A percentile compares a stretch with the other conserved stretches of the same genome.
phyloP scores from a whole-genome alignment of 2,888 invertebrate species.

The Euspilapteryx auroguttella region DNA sequence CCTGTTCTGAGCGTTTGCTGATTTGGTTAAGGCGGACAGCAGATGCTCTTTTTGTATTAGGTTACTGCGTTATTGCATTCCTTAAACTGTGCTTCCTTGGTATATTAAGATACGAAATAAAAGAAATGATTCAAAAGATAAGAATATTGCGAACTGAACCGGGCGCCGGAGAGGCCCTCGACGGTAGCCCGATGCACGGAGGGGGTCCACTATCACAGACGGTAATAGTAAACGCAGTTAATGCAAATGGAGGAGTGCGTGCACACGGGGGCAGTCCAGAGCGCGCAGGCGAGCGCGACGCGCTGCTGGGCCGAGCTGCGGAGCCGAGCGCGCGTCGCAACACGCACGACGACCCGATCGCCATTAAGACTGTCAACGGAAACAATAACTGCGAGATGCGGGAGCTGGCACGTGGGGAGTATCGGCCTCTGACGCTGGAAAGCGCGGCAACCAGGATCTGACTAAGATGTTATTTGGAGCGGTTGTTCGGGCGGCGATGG shows the following conservation, averaged over 20 bases:
- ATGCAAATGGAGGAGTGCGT: conserved; percentile 63
- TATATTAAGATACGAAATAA: conserved; percentile 82
- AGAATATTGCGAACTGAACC: conserved; percentile 73
- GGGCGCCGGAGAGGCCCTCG: conserved; percentile 51
- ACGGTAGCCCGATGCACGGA: conserved; percentile 46
- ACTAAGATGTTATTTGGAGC: conserved; percentile 77
- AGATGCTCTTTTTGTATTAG: conserved; percentile 78
- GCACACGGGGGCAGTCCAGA: conserved; percentile 55
- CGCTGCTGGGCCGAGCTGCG: conserved; percentile 49
- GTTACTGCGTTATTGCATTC: conserved; percentile 88
- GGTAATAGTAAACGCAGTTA: conserved; percentile 53
- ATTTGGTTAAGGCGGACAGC: conserved; percentile 79
- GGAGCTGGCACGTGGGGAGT: conserved; percentile 64
- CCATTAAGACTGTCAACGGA: conserved; percentile 69
- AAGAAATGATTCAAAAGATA: conserved; percentile 91
- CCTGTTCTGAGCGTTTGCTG: conserved; percentile 74
- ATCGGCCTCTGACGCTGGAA: conserved; percentile 52
- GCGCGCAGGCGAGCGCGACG: conserved; percentile 62
- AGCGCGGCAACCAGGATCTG: conserved; percentile 66
- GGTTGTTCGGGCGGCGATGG: conserved; percentile 67
- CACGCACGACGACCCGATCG: conserved; percentile 47
- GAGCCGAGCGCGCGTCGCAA: conserved; percentile 44
- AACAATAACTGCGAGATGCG: conserved; percentile 81
- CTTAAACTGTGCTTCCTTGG: conserved; percentile 87
- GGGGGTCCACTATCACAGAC: conserved; percentile 44